Evolutionary conservation across 2,113 vertebrate genomes (phyloP).

Genomic region (Bos taurus): ARS-UCD2.0 NC_037348.1:62285001-62285500

Average conservation of each 20-base stretch:
- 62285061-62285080: background rate
- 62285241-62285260: rapidly evolving
- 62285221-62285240: background rate
- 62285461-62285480: rapidly evolving
- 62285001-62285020: background rate
- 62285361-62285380: rapidly evolving
- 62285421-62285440: background rate
- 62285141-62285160: rapidly evolving
- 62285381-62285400: background rate
- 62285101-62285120: background rate
- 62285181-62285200: background rate
- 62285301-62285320: rapidly evolving
- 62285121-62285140: background rate
- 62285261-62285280: background rate
- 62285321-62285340: background rate
- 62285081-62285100: background rate
- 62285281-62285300: rapidly evolving
- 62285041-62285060: background rate
- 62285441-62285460: background rate
- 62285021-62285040: background rate
- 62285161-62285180: background rate
- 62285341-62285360: background rate
- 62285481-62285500: background rate
- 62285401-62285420: background rate
- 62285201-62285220: rapidly evolving